Base-by-base conservation (phyloP, 2,888 invertebrate species). In the Icerya purchasi region DNA sequence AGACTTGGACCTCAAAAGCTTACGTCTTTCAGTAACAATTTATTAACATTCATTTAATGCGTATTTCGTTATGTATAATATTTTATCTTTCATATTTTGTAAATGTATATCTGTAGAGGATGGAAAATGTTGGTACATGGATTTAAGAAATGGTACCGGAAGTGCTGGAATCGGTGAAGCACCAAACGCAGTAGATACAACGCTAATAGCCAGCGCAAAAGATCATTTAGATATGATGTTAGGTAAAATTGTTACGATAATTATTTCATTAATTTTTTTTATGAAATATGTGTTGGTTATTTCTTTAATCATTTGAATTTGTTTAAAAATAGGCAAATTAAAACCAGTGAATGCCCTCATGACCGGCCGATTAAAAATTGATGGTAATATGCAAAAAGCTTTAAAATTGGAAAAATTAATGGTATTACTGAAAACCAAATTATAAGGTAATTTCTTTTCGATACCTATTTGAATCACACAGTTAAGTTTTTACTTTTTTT, bases 281-380 rank as follows among this genome's bases (percentile, higher is more conserved):
- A 14, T 19, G 36, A 54, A 54, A 54, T 19, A 8, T 20, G 3
- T 56, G 21, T 10, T 56, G 20, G 36, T n/a, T 8, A 52, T 20
- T 49, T 14, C 18, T 10, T 53, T 53, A 55, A n/a, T 56, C 50
- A 20, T 52, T 51, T 50, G 23, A 51, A 24, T 2, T 24, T 60
- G 66, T 70, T 25, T n/a, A n/a, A n/a, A n/a, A n/a, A n/a, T 70
- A 78, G 88, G 89, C 50, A 86, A 92, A 74, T 68, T 94, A 65
- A 93, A 91, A 69, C 86, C 97, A 1, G 83, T 93, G 0, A 80
- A 83, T 1, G 96, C 97, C 0, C 94, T 92, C 72, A 93, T 97
- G 92, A 84, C 84, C 69, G 96, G 96, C 57, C 94, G 93, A 73
- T 74, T 97, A 66, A 94, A 93, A 74, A 88, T 97, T 65, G 78